These are phyloP conservation scores for Lasioglossum figueresi DNA, from an alignment of 2,888 invertebrate species.

Conservation along the genomic window DNA sequence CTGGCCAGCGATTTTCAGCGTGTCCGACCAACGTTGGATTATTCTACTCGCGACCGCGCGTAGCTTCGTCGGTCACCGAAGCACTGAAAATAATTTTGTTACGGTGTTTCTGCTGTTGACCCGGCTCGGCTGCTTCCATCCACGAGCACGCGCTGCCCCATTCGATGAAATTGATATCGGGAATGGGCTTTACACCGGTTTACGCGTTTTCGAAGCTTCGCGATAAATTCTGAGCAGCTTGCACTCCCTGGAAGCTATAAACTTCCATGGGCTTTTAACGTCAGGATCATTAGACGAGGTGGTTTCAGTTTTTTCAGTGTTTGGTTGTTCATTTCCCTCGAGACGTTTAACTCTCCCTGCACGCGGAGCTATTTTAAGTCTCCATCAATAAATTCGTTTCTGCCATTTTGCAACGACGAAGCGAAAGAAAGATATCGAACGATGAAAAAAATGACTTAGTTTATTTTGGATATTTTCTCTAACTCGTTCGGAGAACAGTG, in stretches of 20 bases:
- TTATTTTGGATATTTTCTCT: not conserved
- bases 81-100: not conserved
- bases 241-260: not conserved
- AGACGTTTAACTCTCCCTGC: not conserved
- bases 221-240: not conserved
- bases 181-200: not conserved
- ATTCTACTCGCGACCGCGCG: not conserved
- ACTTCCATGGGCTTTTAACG: not conserved
- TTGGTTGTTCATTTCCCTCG: not conserved
- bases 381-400: not conserved
- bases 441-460: not conserved
- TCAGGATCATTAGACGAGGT: not conserved
- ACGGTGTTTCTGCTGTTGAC: not conserved
- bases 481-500: not conserved
- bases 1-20: not conserved
- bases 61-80: not conserved
- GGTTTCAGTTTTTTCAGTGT: not conserved
- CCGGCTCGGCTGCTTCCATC: not conserved
- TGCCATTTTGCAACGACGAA: not conserved
- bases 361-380: not conserved
- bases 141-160: not conserved
- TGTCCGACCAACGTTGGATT: not conserved
- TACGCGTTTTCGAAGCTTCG: not conserved
- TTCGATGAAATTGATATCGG: slow-evolving; percentile 6
- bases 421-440: too few species aligned